phyloP scores from a whole-genome alignment of 1,140 invertebrate species.

The Camponotus floridanus region DNA sequence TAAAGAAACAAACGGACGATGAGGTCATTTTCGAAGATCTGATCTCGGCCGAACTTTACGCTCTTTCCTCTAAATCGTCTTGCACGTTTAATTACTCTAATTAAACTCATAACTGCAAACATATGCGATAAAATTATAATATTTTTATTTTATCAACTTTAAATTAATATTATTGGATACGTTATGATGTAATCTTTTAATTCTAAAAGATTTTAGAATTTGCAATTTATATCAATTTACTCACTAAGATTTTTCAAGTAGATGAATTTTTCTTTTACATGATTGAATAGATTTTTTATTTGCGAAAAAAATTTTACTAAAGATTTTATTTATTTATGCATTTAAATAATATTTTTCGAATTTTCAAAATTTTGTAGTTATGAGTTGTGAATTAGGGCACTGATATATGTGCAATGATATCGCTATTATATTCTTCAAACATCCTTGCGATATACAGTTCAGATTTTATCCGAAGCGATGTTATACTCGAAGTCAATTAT shows the following conservation, averaged over 20 bases:
- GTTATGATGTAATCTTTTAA: not conserved
- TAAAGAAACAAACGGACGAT: conserved; percentile 37
- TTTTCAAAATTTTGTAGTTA: conserved; percentile 19
- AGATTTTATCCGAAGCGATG: conserved; percentile 77
- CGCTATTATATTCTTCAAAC: conserved; percentile 54
- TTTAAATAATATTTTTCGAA: not conserved
- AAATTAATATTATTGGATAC: not conserved
- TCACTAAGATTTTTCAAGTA: not conserved
- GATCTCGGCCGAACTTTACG: conserved; percentile 38
- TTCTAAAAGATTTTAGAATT: not conserved
- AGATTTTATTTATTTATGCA: not conserved
- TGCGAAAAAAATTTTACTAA: not conserved
- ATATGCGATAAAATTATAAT: not conserved
- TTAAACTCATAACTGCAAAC: conserved; percentile 52
- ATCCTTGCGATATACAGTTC: conserved; percentile 50
- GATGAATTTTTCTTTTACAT: not conserved
- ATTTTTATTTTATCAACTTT: not conserved
- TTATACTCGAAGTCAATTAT: conserved; percentile 86
- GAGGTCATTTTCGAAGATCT: conserved; percentile 65
- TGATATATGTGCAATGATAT: conserved; percentile 12
- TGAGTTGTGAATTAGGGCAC: conserved; percentile 45
- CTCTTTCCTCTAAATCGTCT: conserved; percentile 56
- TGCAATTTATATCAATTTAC: not conserved
- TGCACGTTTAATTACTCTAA: conserved; percentile 37
- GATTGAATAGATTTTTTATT: not conserved